Conservation (phyloP, 2,888 invertebrate genomes). For the Apamea anceps region DNA sequence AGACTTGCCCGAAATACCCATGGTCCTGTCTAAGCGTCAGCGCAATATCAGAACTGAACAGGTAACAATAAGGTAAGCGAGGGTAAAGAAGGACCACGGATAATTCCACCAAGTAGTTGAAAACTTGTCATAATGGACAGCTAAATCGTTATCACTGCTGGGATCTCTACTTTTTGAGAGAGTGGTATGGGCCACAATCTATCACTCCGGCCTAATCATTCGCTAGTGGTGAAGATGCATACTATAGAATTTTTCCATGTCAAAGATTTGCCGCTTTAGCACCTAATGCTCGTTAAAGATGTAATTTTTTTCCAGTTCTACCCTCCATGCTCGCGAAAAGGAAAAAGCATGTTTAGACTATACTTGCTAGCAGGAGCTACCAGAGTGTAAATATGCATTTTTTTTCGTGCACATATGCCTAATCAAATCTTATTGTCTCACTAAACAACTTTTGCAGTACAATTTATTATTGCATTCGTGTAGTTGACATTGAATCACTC, state of each 20-base stretch:
- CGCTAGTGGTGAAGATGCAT: not conserved
- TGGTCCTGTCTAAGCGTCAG: slow-evolving; percentile 7
- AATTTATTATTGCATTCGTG: not conserved
- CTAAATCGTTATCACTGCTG: not conserved
- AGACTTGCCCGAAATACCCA: slow-evolving; percentile 17
- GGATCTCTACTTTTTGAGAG: not conserved
- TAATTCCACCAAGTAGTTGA: slow-evolving; percentile 27
- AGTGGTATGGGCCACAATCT: not conserved
- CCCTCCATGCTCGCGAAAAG: slow-evolving; percentile 13
- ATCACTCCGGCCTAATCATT: not conserved
- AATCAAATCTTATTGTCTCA: slow-evolving; percentile 6
- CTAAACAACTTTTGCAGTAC: slow-evolving; percentile 2
- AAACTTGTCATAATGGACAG: not conserved
- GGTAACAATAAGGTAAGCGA: not conserved
- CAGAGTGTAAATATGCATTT: slow-evolving; percentile 11
- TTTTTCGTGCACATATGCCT: not conserved
- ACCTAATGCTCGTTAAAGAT: not conserved
- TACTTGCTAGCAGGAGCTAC: slow-evolving; percentile 14
- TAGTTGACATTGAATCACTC: not conserved
- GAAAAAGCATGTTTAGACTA: not conserved
- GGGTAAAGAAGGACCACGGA: not conserved
- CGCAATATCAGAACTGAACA: not conserved
- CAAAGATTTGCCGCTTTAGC: not conserved
- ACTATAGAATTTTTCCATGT: not conserved
- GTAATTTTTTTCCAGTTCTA: not conserved